phyloP scores from a whole-genome alignment of 2,113 vertebrate genomes.

The Thomomys bottae region DNA sequence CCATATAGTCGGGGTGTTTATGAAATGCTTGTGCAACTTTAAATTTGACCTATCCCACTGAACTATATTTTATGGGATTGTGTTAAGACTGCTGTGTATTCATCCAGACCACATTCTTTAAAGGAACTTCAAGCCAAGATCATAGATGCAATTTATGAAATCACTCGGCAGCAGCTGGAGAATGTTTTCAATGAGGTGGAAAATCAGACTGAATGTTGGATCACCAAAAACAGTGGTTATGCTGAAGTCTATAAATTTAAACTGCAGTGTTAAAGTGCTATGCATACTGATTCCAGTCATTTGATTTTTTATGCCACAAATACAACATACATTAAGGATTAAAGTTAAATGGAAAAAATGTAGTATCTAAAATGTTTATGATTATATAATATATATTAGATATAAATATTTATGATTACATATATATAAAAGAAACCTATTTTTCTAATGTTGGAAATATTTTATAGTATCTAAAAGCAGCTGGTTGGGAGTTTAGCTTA shows the following conservation, averaged over 20 bases:
- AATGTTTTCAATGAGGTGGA: constrained; percentile 82
- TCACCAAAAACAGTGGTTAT: constrained; percentile 75
- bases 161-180: constrained; percentile 80
- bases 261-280: constrained; percentile 61
- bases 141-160: constrained; percentile 81
- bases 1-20: constrained; percentile 76
- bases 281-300: constrained; percentile 58
- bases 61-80: constrained; percentile 78
- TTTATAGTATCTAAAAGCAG: constrained; percentile 47
- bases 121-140: constrained; percentile 73
- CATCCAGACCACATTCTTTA: constrained; percentile 80
- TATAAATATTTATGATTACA: too few relatives aligned
- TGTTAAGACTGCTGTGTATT: constrained; percentile 76
- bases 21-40: constrained; percentile 79
- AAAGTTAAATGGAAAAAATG: constrained; percentile 52
- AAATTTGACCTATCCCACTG: constrained; percentile 80
- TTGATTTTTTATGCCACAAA: constrained; percentile 59
- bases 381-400: constrained; percentile 5
- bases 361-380: constrained; percentile 54
- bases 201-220: constrained; percentile 80
- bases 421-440: constrained; percentile 42
- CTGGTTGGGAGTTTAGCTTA: too few relatives aligned
- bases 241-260: constrained; percentile 77
- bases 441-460: constrained; percentile 54
- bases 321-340: constrained; percentile 59